Evolutionary conservation across 1,140 invertebrate species (phyloP).

Genomic region (Drosophila guanche): DNA sequence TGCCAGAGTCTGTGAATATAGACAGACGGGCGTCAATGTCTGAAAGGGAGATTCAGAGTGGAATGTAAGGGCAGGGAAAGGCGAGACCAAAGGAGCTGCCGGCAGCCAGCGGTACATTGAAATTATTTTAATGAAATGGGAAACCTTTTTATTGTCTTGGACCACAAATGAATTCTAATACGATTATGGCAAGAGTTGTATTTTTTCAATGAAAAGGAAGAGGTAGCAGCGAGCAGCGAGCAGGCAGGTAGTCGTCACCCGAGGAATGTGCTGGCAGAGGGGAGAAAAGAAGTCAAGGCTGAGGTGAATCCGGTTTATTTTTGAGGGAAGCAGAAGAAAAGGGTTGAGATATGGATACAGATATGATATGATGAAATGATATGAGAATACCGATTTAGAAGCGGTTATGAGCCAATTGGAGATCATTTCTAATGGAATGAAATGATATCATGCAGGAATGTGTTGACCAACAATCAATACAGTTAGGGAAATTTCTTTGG

Average conservation of each 20-base stretch:
- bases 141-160: slow-evolving; percentile 17
- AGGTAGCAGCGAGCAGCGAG: slow-evolving; percentile 46
- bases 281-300: slow-evolving; percentile 46
- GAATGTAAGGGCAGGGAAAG: no score
- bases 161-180: slow-evolving; percentile 68
- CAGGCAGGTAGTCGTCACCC: slow-evolving; percentile 44
- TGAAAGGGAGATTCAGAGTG: not conserved
- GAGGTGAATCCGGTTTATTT: not conserved
- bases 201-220: slow-evolving; percentile 16
- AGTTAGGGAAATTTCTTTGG: no score
- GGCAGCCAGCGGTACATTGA: slow-evolving; percentile 28
- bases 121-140: slow-evolving; percentile 56
- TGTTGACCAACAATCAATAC: no score
- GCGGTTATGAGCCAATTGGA: not conserved
- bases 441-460: no score
- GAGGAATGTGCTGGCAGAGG: slow-evolving; percentile 35
- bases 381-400: slow-evolving; percentile 1
- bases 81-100: slow-evolving; percentile 38
- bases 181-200: slow-evolving; percentile 37
- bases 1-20: slow-evolving; percentile 4
- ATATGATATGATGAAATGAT: not conserved
- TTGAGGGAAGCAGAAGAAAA: no score
- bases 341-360: no score
- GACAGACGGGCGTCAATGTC: slow-evolving; percentile 66
- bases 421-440: no score